Percentiles rank a stretch among this genome's conserved stretches.
phyloP scores from a whole-genome alignment of 2,797 vertebrate genomes.

The Sternotherus odoratus region DNA sequence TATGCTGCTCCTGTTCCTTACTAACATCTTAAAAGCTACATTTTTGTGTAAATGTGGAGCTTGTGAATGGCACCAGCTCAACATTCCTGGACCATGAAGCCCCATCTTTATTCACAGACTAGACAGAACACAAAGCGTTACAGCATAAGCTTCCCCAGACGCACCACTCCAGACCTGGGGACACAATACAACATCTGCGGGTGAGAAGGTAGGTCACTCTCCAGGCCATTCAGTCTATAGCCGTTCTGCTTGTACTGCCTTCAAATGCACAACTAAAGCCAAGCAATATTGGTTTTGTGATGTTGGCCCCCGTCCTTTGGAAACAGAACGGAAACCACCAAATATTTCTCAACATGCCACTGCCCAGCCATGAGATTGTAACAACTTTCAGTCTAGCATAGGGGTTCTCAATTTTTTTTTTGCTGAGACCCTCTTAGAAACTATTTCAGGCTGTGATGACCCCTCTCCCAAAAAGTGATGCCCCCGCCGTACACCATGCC shows the following conservation, averaged over 20 bases:
- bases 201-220: background rate
- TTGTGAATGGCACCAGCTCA: rapidly evolving
- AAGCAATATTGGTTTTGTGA: background rate
- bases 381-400: background rate
- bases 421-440: background rate
- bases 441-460: no score
- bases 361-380: background rate
- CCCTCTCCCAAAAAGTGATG: no score
- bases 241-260: background rate
- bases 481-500: no score
- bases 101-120: background rate
- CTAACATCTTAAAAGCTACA: background rate
- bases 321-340: background rate
- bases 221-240: background rate
- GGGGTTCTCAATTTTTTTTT: background rate
- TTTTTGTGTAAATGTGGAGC: background rate
- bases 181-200: background rate
- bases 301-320: background rate
- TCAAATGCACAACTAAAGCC: background rate
- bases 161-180: background rate
- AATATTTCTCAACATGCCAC: background rate
- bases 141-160: background rate
- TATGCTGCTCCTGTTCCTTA: background rate
- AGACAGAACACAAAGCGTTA: background rate
- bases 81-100: background rate